Conservation (phyloP, 2,888 invertebrate species). For the Limnephilus marmoratus region DNA sequence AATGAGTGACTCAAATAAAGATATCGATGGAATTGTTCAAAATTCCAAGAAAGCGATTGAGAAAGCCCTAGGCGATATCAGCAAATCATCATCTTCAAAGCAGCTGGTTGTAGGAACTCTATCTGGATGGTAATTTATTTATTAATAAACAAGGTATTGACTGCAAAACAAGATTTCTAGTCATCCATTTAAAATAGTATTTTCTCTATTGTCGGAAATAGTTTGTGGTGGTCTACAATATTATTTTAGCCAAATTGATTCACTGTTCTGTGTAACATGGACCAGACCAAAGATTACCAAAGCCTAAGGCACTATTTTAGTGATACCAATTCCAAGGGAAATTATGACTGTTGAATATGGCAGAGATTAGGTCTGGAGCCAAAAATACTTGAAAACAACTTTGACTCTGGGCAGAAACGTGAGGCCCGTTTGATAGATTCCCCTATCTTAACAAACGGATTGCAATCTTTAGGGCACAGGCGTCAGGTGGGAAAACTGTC, state of each 20-base stretch:
- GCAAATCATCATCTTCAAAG: constrained; percentile 90
- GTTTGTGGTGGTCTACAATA: neutral
- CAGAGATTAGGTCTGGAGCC: no score
- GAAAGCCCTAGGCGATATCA: constrained; percentile 87
- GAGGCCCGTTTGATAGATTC: no score
- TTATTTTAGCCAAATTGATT: neutral
- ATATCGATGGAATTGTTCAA: constrained; percentile 79
- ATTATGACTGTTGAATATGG: no score
- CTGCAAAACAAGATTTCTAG: neutral
- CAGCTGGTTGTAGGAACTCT: constrained; percentile 91
- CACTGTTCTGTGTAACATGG: neutral
- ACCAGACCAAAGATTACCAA: neutral
- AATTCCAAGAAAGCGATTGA: constrained; percentile 85
- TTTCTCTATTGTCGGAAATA: neutral
- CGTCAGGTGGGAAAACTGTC: no score
- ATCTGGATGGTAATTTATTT: constrained; percentile 87
- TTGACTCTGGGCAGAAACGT: no score
- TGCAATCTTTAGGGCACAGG: no score
- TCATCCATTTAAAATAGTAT: neutral
- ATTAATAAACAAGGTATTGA: neutral
- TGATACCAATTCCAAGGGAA: neutral
- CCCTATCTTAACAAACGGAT: no score
- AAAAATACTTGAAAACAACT: no score
- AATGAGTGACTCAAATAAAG: constrained; percentile 68
- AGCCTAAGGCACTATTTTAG: neutral